Conservation (phyloP, 2,113 vertebrate genomes). For the Spizaetus ornatus region DNA sequence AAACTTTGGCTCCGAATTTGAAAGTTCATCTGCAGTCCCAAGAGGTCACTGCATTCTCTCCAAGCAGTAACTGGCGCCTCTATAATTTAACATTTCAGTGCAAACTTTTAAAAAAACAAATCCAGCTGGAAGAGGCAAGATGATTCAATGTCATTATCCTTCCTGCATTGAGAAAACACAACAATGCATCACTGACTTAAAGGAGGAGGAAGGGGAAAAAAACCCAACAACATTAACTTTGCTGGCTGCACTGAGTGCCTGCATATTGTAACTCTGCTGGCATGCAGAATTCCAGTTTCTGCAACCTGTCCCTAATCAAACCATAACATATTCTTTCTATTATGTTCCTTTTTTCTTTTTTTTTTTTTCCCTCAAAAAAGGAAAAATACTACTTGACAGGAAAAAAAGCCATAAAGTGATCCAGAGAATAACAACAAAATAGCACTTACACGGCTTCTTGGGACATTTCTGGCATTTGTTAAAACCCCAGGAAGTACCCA, state of each 20-base stretch:
- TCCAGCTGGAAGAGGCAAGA: neutral
- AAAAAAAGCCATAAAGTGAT: neutral
- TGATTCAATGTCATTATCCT: constrained; percentile 8
- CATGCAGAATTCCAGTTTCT: neutral
- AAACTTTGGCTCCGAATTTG: constrained; percentile 1
- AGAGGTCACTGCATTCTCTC: constrained; percentile 18
- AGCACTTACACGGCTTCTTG: constrained; percentile 86
- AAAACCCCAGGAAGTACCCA: constrained; percentile 98
- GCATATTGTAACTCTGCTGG: neutral
- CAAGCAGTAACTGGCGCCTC: neutral
- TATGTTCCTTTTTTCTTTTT: neutral
- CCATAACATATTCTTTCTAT: neutral
- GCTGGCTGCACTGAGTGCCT: neutral
- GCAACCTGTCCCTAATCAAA: neutral
- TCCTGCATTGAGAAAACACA: neutral
- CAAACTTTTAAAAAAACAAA: neutral
- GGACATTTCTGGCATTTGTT: constrained; percentile 98
- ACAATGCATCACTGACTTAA: neutral
- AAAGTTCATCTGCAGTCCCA: constrained; percentile 23
- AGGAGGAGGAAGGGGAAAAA: neutral
- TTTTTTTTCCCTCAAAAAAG: neutral
- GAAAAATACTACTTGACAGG: neutral
- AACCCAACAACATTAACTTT: neutral
- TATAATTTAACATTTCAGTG: constrained; percentile 1
- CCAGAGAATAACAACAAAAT: neutral